A percentile compares a stretch with the other conserved stretches of the same genome.
phyloP scores from a whole-genome alignment of 2,113 vertebrate genomes.

The Aythya baeri region DNA sequence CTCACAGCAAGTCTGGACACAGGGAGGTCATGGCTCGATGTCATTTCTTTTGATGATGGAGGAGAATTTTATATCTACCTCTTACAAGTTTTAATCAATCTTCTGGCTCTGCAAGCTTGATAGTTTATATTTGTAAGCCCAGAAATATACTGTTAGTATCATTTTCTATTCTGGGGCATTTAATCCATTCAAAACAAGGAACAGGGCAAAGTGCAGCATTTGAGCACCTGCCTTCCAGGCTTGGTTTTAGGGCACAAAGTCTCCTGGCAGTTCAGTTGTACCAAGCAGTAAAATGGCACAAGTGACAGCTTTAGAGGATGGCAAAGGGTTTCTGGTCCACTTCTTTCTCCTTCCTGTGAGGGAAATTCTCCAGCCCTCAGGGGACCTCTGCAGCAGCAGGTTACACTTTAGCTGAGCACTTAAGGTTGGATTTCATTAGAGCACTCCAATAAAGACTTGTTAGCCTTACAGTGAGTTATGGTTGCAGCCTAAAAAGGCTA shows the following conservation, averaged over 20 bases:
- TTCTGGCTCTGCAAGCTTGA: neutral
- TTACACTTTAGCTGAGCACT: neutral
- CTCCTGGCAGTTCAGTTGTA: rapidly evolving
- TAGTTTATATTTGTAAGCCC: neutral
- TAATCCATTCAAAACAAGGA: neutral
- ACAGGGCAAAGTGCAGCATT: rapidly evolving
- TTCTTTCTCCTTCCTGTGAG: neutral
- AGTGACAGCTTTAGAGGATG: neutral
- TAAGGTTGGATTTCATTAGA: neutral
- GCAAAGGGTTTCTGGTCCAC: neutral
- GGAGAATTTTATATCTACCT: neutral
- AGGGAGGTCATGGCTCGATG: neutral
- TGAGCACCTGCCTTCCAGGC: neutral
- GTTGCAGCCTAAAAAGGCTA: neutral
- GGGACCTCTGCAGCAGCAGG: neutral
- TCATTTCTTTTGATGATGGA: slow-evolving; percentile 1
- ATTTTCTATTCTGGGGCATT: neutral
- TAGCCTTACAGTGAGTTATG: neutral
- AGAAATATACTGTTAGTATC: neutral
- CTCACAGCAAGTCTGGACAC: neutral
- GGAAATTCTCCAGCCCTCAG: neutral
- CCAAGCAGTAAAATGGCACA: rapidly evolving
- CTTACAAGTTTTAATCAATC: neutral
- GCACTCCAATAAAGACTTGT: neutral
- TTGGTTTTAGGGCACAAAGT: neutral